phyloP scores from a whole-genome alignment of 1,140 invertebrate species.

The Euwallacea similis region DNA sequence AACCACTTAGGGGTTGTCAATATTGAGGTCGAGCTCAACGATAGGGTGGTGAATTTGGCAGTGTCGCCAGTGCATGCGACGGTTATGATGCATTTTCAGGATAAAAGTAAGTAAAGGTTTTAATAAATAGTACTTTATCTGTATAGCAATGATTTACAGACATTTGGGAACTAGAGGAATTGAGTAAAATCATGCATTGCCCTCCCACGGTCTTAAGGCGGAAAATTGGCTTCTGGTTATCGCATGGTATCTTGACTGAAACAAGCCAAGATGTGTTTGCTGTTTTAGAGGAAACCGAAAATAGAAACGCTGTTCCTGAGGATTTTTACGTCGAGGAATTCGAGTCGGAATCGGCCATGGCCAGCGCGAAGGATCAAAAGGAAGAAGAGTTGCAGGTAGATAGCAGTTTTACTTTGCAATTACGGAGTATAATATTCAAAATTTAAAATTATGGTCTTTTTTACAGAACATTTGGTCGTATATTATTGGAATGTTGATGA shows the following conservation, averaged over 20 bases:
- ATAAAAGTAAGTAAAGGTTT: constrained; percentile 66
- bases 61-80: constrained; percentile 93
- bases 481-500: constrained; percentile 95
- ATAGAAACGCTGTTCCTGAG: constrained; percentile 55
- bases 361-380: constrained; percentile 87
- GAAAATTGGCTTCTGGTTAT: constrained; percentile 91
- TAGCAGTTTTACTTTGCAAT: constrained; percentile 25
- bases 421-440: neutral
- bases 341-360: constrained; percentile 90
- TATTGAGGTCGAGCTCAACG: constrained; percentile 88
- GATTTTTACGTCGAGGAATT: constrained; percentile 85
- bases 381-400: constrained; percentile 85
- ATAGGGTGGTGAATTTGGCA: constrained; percentile 77
- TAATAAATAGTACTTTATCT: neutral
- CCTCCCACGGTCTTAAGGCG: constrained; percentile 79
- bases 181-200: constrained; percentile 81
- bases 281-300: constrained; percentile 72
- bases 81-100: constrained; percentile 93
- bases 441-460: neutral
- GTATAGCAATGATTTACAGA: constrained; percentile 54
- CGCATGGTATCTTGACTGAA: constrained; percentile 80
- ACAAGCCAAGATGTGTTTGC: constrained; percentile 73
- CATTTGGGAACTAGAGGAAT: constrained; percentile 81
- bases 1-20: constrained; percentile 89
- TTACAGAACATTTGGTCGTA: constrained; percentile 89